Evolutionary conservation across 2,113 vertebrate species (phyloP), one percentile per base, ranked within the genome.

Genomic region (Athene noctua): DNA sequence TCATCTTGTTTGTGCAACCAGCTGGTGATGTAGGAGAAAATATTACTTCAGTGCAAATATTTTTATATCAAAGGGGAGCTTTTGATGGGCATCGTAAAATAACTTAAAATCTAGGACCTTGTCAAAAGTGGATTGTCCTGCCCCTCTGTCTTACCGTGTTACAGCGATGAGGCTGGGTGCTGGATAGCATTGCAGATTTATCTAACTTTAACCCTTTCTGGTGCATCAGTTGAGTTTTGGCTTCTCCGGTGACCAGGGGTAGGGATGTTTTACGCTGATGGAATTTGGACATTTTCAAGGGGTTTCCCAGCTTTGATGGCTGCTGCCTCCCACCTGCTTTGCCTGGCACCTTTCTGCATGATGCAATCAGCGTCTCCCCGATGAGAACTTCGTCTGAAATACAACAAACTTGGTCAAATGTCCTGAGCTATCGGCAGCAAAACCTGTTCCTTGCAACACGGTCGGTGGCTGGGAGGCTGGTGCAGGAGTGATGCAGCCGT

Each of bases 1-100:
- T 75, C 67, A 18, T 25, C 40, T 7, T 6, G 32, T 7, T 20
- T 40, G 42, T 51, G 80, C 73, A 34, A 17, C 61, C 81, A 16
- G 0, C 25, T 2, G 78, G 44, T 22, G 75, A 1, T 8, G n/a
- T 0, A 7, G 61, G 52, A 29, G 54, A 1, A 26, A 0, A 15
- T 1, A 1, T 26, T 23, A 9, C 20, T 16, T 2, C 11, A 34
- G 61, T 1, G 0, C 29, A 17, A 3, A 20, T 21, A 15, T 22
- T 63, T 54, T n/a, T 13, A 3, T 6, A 1, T 34, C 6, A 7
- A 44, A 23, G 3, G 2, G 6, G 46, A 44, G 4, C 1, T 67
- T 79, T 36, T 10, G 19, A 11, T 36, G 47, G 11, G 26, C 15
- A 15, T 29, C 30, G 46, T 59, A 9, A 67, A 51, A 29, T 27